phyloP scores from a whole-genome alignment of 2,113 vertebrate species.

The Pelusios castaneus region DNA sequence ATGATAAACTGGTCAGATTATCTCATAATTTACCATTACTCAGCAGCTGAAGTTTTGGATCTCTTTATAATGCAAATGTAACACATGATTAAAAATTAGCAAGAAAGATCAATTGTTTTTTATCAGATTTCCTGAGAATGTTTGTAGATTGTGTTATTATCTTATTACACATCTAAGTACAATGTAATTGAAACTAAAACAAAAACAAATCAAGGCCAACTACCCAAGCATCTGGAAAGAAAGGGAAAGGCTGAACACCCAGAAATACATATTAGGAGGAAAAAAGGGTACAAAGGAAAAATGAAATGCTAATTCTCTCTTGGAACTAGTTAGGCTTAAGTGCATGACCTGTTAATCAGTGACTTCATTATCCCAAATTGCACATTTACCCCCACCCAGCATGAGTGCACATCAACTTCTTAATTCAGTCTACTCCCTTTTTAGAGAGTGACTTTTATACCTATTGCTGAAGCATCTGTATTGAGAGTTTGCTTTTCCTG shows the following conservation, averaged over 20 bases:
- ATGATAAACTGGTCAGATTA: not conserved
- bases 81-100: not conserved
- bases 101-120: not conserved
- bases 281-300: not conserved
- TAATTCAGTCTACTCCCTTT: not conserved
- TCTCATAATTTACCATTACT: conserved; percentile 7
- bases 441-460: accelerated
- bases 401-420: accelerated
- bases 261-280: not conserved
- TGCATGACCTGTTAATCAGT: not conserved
- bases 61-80: not conserved
- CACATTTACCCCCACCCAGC: not conserved
- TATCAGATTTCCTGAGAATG: not conserved
- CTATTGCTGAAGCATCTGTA: not conserved
- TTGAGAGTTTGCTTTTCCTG: not conserved
- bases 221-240: not conserved
- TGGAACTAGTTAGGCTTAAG: not conserved
- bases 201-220: not conserved
- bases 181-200: not conserved
- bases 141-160: not conserved
- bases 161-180: conserved; percentile 2
- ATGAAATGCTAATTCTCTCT: not conserved
- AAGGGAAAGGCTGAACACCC: not conserved
- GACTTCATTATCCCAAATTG: not conserved
- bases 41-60: not conserved